Conservation (phyloP, 2,113 vertebrate genomes). For the Orycteropus afer region DNA sequence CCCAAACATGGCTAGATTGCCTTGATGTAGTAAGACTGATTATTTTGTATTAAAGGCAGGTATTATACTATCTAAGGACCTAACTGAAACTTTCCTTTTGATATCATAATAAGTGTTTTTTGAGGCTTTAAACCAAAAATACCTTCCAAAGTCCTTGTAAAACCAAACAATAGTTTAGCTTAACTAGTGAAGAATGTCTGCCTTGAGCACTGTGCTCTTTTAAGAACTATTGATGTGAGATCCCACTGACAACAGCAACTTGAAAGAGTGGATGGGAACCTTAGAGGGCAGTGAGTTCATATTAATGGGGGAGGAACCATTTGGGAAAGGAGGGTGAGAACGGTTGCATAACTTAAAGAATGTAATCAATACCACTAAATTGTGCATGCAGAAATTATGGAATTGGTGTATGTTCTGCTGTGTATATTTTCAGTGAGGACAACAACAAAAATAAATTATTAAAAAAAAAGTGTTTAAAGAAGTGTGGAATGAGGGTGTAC, state of each 20-base stretch:
- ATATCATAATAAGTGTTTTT: not conserved
- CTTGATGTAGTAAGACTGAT: not conserved
- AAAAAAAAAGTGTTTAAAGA: not conserved
- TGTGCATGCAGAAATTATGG: not conserved
- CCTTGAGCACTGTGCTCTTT: not conserved
- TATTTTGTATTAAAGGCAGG: conserved; percentile 17
- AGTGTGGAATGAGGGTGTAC: not conserved
- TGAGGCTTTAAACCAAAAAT: not conserved
- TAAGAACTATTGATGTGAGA: not conserved
- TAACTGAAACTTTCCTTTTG: not conserved
- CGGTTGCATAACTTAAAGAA: too few relatives aligned
- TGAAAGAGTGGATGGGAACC: not conserved
- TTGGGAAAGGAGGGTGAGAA: not conserved
- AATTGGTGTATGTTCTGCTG: not conserved
- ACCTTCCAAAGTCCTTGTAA: not conserved
- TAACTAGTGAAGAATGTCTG: not conserved
- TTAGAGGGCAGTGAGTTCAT: not conserved
- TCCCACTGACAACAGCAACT: not conserved
- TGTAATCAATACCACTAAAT: not conserved
- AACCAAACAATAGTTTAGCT: not conserved
- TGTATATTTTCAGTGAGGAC: not conserved
- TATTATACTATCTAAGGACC: not conserved
- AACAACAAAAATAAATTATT: not conserved
- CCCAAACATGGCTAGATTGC: not conserved
- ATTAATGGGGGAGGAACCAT: not conserved